phyloP scores from a whole-genome alignment of 1,140 invertebrate genomes.

The Drosophila littoralis region DNA sequence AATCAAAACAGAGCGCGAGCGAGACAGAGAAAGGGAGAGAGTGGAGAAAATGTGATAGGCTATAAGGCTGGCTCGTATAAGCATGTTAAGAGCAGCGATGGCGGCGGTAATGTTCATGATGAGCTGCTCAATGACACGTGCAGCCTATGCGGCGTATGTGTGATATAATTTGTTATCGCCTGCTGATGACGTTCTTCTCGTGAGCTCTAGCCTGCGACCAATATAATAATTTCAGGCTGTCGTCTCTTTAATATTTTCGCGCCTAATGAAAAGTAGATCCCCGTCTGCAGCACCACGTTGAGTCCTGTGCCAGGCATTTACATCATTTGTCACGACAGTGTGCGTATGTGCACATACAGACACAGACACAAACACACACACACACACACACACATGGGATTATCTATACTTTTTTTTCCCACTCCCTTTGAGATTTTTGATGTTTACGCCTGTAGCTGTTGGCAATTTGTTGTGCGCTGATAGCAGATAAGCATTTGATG shows the following conservation, averaged over 20 bases:
- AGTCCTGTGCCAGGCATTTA: slow-evolving; percentile 32
- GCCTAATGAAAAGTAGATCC: slow-evolving; percentile 77
- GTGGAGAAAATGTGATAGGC: neutral
- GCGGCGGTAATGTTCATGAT: slow-evolving; percentile 53
- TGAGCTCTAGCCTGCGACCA: neutral
- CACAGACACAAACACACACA: slow-evolving; percentile 7
- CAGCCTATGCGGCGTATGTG: slow-evolving; percentile 68
- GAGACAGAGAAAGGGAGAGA: neutral
- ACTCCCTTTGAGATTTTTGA: slow-evolving; percentile 32
- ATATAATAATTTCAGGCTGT: slow-evolving; percentile 70
- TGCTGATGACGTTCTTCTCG: slow-evolving; percentile 40
- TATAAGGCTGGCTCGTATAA: slow-evolving; percentile 7
- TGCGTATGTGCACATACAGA: slow-evolving; percentile 9
- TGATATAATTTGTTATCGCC: slow-evolving; percentile 76
- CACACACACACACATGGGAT: slow-evolving; percentile 41
- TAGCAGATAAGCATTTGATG: slow-evolving; percentile 81
- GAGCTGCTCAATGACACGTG: slow-evolving; percentile 67
- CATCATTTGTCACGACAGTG: slow-evolving; percentile 39
- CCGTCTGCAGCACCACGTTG: slow-evolving; percentile 8
- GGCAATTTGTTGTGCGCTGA: slow-evolving; percentile 76
- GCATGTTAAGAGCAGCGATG: slow-evolving; percentile 9
- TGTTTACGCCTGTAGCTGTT: slow-evolving; percentile 42
- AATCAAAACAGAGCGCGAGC: slow-evolving; percentile 59
- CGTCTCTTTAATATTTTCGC: slow-evolving; percentile 79
- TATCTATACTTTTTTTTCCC: slow-evolving; percentile 54